A percentile compares a stretch with the other conserved stretches of the same genome.
phyloP scores from a whole-genome alignment of 1,140 invertebrate genomes.

The Druon quercuslanigerum region DNA sequence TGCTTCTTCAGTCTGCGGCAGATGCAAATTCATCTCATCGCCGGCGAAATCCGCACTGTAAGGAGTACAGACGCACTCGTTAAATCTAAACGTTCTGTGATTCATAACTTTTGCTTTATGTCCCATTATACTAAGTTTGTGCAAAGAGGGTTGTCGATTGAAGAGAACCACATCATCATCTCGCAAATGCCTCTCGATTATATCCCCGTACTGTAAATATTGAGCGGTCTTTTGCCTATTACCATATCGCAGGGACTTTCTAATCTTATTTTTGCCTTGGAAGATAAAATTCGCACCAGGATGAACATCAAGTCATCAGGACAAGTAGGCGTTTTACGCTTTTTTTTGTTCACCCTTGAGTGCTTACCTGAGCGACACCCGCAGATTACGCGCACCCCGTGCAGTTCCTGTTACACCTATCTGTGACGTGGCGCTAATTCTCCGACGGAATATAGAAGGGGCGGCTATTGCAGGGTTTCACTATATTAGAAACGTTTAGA shows the following conservation, averaged over 20 bases:
- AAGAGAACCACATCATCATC: constrained; percentile 98
- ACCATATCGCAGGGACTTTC: constrained; percentile 92
- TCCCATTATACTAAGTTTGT: constrained; percentile 99
- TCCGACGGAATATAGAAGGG: no score
- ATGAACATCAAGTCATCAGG: constrained; percentile 92
- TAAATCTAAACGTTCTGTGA: constrained; percentile 96
- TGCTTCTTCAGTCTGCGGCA: constrained; percentile 98
- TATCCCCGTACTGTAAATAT: constrained; percentile 92
- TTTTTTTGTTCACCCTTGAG: no score
- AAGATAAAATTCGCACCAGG: constrained; percentile 97
- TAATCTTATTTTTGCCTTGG: constrained; percentile 80
- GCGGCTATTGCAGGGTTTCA: no score
- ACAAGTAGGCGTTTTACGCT: no score
- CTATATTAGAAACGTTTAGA: no score
- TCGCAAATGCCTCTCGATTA: constrained; percentile 94
- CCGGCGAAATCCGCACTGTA: constrained; percentile 99
- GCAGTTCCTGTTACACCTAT: no score
- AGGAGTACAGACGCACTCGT: constrained; percentile 98
- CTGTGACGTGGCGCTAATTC: no score
- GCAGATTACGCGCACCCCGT: no score
- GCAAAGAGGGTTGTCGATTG: constrained; percentile 98
- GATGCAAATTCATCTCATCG: constrained; percentile 99
- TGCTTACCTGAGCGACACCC: no score
- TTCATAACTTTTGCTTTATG: constrained; percentile 91
- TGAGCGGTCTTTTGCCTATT: constrained; percentile 92